phyloP scores from a whole-genome alignment of 2,888 invertebrate genomes.

The Amblyjoppa proteus region DNA sequence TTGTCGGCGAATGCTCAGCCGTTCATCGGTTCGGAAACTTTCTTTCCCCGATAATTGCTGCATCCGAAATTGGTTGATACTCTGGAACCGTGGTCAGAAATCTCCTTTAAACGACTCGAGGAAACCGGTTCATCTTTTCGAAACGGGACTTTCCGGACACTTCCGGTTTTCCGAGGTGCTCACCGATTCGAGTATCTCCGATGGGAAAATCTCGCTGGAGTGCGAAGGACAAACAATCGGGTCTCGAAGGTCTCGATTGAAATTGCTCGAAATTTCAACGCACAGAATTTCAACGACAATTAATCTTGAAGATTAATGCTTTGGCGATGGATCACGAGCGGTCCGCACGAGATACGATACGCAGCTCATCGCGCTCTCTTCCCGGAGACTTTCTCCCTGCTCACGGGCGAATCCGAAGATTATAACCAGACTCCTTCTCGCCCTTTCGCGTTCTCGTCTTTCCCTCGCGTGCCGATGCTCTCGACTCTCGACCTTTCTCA shows the following conservation, averaged over 20 bases:
- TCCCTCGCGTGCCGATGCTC: conserved; percentile 66
- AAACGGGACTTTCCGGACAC: too few species aligned
- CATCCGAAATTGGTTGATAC: not conserved
- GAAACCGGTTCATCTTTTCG: too few species aligned
- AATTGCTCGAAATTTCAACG: not conserved
- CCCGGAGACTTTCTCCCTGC: conserved; percentile 16
- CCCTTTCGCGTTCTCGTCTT: conserved; percentile 66
- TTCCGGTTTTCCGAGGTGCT: too few species aligned
- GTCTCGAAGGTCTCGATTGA: not conserved
- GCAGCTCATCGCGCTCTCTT: conserved; percentile 1
- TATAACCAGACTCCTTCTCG: conserved; percentile 53
- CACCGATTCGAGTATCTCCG: too few species aligned
- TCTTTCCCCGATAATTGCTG: not conserved
- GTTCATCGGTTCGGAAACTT: not conserved
- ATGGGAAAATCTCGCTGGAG: too few species aligned
- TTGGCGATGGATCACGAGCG: not conserved
- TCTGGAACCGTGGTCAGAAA: not conserved
- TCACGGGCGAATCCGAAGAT: not conserved
- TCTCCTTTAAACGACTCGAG: not conserved
- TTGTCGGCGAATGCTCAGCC: not conserved
- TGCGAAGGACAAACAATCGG: not conserved
- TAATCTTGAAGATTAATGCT: not conserved
- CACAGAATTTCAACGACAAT: not conserved
- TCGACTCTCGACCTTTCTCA: conserved; percentile 69
- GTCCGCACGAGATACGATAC: conserved; percentile 4